Percentiles rank a stretch among this genome's conserved stretches.
Conservation (phyloP, 1,140 invertebrate species). For the Ceratina calcarata region DNA sequence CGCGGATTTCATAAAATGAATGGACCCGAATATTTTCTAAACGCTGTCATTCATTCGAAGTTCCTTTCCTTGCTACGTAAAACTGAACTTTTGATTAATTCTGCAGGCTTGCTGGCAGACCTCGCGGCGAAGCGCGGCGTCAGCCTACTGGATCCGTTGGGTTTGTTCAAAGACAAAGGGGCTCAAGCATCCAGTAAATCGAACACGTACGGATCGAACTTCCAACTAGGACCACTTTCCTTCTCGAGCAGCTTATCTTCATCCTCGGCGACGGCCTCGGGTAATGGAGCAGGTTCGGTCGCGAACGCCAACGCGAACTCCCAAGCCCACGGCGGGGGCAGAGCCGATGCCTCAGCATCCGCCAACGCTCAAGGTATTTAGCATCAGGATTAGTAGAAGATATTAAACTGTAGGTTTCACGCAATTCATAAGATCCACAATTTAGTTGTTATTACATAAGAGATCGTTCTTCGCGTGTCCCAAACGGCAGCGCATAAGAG, state of each 20-base stretch:
- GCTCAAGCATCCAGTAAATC: slow-evolving; percentile 41
- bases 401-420: too few relatives aligned
- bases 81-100: background rate
- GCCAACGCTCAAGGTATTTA: slow-evolving; percentile 56
- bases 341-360: slow-evolving; percentile 30
- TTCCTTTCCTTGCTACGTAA: background rate
- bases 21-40: too few relatives aligned
- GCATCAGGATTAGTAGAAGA: background rate
- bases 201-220: slow-evolving; percentile 32
- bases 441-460: too few relatives aligned
- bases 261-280: slow-evolving; percentile 40
- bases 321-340: slow-evolving; percentile 11
- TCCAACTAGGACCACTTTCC: slow-evolving; percentile 67
- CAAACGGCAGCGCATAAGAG: too few relatives aligned
- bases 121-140: slow-evolving; percentile 1
- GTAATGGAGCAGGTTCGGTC: slow-evolving; percentile 28
- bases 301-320: slow-evolving; percentile 18
- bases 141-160: slow-evolving; percentile 65
- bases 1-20: too few relatives aligned
- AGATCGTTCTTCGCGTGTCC: too few relatives aligned
- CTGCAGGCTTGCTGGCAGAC: slow-evolving; percentile 31
- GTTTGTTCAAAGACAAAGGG: slow-evolving; percentile 51
- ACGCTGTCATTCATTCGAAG: background rate
- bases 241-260: slow-evolving; percentile 51
- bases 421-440: too few relatives aligned